Percentiles rank a stretch among this genome's conserved stretches.
These are phyloP conservation scores for Melangyna quadrimaculata DNA, from an alignment of 2,888 invertebrate species.

Conservation along the genomic window DNA sequence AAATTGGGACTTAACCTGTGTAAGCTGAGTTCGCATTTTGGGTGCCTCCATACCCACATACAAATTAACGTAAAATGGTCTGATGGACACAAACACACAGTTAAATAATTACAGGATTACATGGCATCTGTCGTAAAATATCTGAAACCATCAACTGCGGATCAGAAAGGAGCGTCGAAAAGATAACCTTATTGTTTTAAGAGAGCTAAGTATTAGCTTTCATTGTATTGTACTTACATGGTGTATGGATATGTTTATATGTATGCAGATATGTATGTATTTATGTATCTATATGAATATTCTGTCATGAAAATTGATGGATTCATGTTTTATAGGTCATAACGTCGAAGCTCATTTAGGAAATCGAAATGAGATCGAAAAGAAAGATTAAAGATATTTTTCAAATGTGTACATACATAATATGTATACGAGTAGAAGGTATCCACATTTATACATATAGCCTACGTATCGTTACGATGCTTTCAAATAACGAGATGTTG, in stretches of 20 bases:
- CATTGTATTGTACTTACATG: no score
- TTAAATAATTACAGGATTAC: constrained; percentile 69
- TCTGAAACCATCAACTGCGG: constrained; percentile 45
- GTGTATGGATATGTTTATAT: no score
- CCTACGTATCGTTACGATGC: no score
- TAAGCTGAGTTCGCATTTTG: constrained; percentile 59
- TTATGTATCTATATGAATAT: no score
- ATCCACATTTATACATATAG: neutral
- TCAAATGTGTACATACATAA: no score
- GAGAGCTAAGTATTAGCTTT: neutral
- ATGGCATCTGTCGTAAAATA: constrained; percentile 59
- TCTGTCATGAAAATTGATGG: neutral
- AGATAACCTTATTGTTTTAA: constrained; percentile 51
- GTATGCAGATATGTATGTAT: no score
- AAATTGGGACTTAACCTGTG: constrained; percentile 57
- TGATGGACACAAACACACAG: constrained; percentile 63
- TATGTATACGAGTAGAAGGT: no score
- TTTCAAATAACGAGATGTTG: neutral
- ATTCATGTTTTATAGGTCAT: constrained; percentile 18
- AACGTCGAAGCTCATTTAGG: neutral
- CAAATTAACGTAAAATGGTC: constrained; percentile 60
- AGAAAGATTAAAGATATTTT: neutral
- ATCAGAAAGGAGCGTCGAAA: constrained; percentile 31
- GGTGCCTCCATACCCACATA: constrained; percentile 47
- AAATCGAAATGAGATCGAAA: constrained; percentile 2